Evolutionary conservation across 1,140 invertebrate species (phyloP).

Genomic region (Atta colombica): DNA sequence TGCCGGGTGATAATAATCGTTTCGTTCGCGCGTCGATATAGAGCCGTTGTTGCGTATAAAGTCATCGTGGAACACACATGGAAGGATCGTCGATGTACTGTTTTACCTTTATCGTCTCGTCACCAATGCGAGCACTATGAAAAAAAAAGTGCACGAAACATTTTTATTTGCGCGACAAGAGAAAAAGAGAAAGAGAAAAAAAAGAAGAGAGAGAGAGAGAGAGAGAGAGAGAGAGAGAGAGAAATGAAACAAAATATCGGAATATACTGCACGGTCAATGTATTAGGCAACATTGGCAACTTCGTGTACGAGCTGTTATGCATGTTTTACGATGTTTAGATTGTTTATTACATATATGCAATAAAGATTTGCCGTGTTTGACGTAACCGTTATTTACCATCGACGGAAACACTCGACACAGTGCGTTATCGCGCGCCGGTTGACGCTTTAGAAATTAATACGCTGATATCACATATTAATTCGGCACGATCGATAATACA

Average conservation of each 20-base stretch:
- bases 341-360: constrained; percentile 61
- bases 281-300: constrained; percentile 35
- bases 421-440: constrained; percentile 53
- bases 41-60: constrained; percentile 51
- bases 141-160: constrained; percentile 18
- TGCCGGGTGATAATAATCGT: constrained; percentile 37
- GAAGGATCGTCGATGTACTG: neutral
- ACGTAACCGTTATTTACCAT: constrained; percentile 55
- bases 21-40: constrained; percentile 48
- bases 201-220: neutral
- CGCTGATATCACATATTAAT: constrained; percentile 61
- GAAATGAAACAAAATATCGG: constrained; percentile 30
- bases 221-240: neutral
- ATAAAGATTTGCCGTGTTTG: constrained; percentile 58
- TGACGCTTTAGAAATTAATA: constrained; percentile 65
- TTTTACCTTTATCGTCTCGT: constrained; percentile 54
- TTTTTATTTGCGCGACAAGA: constrained; percentile 9
- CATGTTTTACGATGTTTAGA: constrained; percentile 61
- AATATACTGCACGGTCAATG: constrained; percentile 16
- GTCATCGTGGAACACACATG: neutral
- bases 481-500: constrained; percentile 61
- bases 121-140: neutral
- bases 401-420: constrained; percentile 45
- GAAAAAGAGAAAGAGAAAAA: constrained; percentile 17
- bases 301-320: constrained; percentile 20